Percentiles rank a stretch among this genome's conserved stretches.
phyloP scores from a whole-genome alignment of 2,797 vertebrate genomes.

The Sciurus vulgaris region DNA sequence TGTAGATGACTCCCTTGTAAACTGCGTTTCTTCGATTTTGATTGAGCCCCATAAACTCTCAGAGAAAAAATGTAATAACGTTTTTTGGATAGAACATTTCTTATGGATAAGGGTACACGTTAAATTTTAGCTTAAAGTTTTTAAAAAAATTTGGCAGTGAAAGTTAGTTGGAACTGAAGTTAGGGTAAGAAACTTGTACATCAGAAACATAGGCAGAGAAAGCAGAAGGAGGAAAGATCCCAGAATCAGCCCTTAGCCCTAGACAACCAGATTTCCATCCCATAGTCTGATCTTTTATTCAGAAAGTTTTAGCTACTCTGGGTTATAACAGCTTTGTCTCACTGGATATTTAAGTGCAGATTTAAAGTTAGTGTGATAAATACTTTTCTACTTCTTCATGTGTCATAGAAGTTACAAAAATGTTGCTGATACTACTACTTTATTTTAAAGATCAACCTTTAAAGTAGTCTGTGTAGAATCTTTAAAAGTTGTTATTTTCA shows the following conservation, averaged over 20 bases:
- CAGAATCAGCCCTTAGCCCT: not conserved
- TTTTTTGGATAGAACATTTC: not conserved
- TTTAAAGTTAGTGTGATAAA: not conserved
- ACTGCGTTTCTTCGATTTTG: not conserved
- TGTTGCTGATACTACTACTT: not conserved
- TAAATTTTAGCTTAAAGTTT: constrained; percentile 19
- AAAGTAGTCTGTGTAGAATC: not conserved
- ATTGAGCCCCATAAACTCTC: not conserved
- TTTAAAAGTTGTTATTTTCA: not conserved
- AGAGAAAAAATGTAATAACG: not conserved
- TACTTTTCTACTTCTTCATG: not conserved
- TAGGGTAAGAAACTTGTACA: not conserved
- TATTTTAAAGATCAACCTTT: constrained; percentile 43
- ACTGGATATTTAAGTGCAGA: not conserved
- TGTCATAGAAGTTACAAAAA: constrained; percentile 8
- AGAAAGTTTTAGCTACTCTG: not conserved
- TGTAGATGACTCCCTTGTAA: not conserved
- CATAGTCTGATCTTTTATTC: not conserved
- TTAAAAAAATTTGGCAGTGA: not conserved
- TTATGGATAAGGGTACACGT: not conserved
- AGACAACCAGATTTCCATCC: not conserved
- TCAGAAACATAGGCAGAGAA: not conserved
- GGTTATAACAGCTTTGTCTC: not conserved
- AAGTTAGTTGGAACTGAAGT: constrained; percentile 18
- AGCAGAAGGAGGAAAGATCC: not conserved